Percentiles rank a stretch among this genome's conserved stretches.
These are phyloP conservation scores for Agriopis marginaria DNA, from an alignment of 2,888 invertebrate species.

Conservation along the genomic window DNA sequence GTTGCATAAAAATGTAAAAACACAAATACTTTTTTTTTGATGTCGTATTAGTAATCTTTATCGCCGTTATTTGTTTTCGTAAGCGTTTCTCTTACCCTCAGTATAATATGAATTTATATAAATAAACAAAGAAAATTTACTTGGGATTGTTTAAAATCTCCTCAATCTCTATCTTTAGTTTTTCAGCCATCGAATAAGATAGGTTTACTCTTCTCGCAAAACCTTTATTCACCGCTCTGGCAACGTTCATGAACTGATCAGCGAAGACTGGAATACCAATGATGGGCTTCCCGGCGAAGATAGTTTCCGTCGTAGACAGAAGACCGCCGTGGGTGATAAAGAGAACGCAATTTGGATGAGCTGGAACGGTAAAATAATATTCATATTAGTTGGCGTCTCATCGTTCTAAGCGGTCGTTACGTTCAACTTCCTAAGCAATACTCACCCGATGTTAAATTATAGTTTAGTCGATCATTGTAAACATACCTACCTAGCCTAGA, in stretches of 20 bases:
- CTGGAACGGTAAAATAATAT: constrained; percentile 47
- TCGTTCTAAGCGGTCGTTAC: too few species aligned
- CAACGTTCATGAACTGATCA: constrained; percentile 67
- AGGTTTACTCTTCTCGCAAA: constrained; percentile 57
- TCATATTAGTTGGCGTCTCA: background rate
- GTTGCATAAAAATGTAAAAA: too few species aligned
- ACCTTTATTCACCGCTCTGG: constrained; percentile 60
- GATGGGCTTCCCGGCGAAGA: constrained; percentile 66
- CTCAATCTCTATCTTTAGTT: constrained; percentile 54
- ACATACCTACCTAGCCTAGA: too few species aligned
- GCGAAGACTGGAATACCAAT: constrained; percentile 70
- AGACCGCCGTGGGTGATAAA: constrained; percentile 77
- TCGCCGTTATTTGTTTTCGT: too few species aligned
- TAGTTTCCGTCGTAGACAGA: constrained; percentile 65
- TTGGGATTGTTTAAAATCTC: constrained; percentile 53
- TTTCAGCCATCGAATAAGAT: constrained; percentile 48
- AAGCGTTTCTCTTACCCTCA: too few species aligned
- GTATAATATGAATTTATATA: background rate
- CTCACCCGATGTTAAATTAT: too few species aligned
- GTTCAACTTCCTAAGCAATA: too few species aligned
- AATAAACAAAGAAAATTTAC: constrained; percentile 45
- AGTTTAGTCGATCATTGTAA: too few species aligned
- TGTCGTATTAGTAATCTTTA: too few species aligned
- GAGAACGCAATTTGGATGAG: constrained; percentile 68
- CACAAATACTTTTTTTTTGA: too few species aligned